Base-by-base conservation (phyloP, 1,140 invertebrate genomes). In the Drosophila trapezifrons region DNA sequence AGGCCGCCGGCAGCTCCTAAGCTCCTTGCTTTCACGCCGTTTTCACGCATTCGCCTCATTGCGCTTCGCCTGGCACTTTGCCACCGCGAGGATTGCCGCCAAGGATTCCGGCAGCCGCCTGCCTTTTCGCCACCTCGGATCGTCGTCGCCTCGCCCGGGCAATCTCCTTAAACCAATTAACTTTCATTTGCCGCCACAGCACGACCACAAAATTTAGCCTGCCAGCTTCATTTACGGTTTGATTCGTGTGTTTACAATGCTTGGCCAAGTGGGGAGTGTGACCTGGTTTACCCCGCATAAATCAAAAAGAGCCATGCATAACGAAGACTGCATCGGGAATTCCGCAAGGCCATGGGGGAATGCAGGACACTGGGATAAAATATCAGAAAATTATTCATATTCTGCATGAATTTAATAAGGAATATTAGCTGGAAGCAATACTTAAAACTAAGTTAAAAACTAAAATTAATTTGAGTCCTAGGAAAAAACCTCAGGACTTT, bases 21-120 rank as follows among this genome's bases (percentile, higher is more conserved):
- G 67, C 67, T 15, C 25, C 46, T 43, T 37, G 69, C 62, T 49
- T 76, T 58, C 63, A 76, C 62, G 73, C 62, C 78, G 74, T 59
- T 78, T 86, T 81, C 82, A 85, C 78, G 81, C 82, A 70, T 75
- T 47, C 67, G 81, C 59, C 77, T 69, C 80, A 84, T 66, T 84
- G 81, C 81, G 80, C 81, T 62, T 51, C 65, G 73, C 32, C 51
- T 64, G 62, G 49, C 64, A 75, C 40, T 71, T 57, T 17, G 67
- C 63, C 40, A 25, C 38, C 27, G 20, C 45, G n/a, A 43, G 45
- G 59, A 47, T 17, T 43, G 18, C 62, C 25, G n/a, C 27, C 17
- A 32, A 35, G 29, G 29, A 52, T 52, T 37, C 35, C 22, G 27
- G 17, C 22, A 35, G 52, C 51, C 42, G 15, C 22, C 22, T 40